Base-by-base conservation (phyloP, 2,797 vertebrate genomes). In the Leucoraja ocellata region DNA sequence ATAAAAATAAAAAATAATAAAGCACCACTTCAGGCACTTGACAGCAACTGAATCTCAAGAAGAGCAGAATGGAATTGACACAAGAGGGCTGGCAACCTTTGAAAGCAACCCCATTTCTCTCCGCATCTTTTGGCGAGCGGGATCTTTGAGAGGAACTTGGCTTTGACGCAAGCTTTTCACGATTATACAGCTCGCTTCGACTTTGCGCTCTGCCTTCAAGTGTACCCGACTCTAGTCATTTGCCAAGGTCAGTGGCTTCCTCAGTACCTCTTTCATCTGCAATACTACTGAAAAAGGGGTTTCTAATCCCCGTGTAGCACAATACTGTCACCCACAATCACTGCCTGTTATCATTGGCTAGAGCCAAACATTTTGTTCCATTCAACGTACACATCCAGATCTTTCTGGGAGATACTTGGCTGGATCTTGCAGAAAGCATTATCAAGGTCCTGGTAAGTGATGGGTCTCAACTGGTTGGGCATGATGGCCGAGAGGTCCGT, bases 351-450 rank as follows among this genome's bases (percentile, higher is more conserved):
- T 99, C 97, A 99, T 96, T 99, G 99, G 97, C 97, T 98, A 96
- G 98, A 99, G 96, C 99, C 99, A 97, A 99, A 99, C 98, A 98
- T 99, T 98, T 99, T 99, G 97, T 99, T 99, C 99, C 99, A 99
- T 97, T 99, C 99, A 95, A 98, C 97, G 96, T 99, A 99, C 94
- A 98, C 98, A 96, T 99, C 98, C 93, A 99, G 97, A 97, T 99
- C 98, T 98, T 99, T 99, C 96, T 99, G 98, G 96, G 99, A 99
- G 98, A 99, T 98, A 97, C 98, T 99, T 95, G 98, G 98, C 96
- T 99, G 98, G 95, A 99, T 98, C 98, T 99, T 99, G 97, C 99
- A 99, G 97, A 99, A 98, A 95, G 98, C 98, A 96, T 98, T 99
- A 97, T 99, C 98, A 97, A 99, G 99, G 98, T 99, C 98, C 97